These are phyloP conservation scores for Aphelinus certus DNA, from an alignment of 1,140 invertebrate species.

Conservation along the genomic window DNA sequence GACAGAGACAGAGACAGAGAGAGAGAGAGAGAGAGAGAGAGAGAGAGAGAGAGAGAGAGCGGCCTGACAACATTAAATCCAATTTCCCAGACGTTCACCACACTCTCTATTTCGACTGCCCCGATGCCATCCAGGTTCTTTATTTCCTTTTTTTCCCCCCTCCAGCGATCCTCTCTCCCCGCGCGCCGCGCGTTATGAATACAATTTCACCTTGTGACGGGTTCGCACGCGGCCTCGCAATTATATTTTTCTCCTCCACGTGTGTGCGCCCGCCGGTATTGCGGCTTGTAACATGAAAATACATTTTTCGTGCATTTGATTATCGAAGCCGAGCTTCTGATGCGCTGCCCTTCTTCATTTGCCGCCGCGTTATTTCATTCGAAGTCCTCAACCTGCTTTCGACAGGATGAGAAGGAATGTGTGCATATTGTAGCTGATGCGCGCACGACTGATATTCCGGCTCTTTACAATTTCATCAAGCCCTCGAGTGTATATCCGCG, in stretches of 20 bases:
- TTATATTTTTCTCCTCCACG: slow-evolving; percentile 15
- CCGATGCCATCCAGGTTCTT: slow-evolving; percentile 33
- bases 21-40: not conserved
- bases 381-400: not conserved
- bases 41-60: not conserved
- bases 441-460: not conserved
- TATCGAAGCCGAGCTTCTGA: slow-evolving; percentile 4
- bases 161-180: too few relatives aligned
- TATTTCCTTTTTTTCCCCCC: not conserved
- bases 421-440: not conserved
- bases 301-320: slow-evolving; percentile 26
- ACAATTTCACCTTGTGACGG: slow-evolving; percentile 25
- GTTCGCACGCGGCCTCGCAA: slow-evolving; percentile 14
- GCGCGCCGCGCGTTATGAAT: not conserved
- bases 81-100: slow-evolving; percentile 45
- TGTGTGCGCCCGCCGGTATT: not conserved
- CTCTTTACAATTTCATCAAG: slow-evolving; percentile 17
- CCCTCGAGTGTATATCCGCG: not conserved
- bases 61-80: slow-evolving; percentile 51
- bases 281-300: slow-evolving; percentile 18
- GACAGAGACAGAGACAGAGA: not conserved
- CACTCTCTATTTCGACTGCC: slow-evolving; percentile 41
- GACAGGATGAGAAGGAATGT: slow-evolving; percentile 5
- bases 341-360: not conserved
- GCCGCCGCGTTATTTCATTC: not conserved